Conservation (phyloP, 2,113 vertebrate species). For the Lepisosteus osseus region DNA sequence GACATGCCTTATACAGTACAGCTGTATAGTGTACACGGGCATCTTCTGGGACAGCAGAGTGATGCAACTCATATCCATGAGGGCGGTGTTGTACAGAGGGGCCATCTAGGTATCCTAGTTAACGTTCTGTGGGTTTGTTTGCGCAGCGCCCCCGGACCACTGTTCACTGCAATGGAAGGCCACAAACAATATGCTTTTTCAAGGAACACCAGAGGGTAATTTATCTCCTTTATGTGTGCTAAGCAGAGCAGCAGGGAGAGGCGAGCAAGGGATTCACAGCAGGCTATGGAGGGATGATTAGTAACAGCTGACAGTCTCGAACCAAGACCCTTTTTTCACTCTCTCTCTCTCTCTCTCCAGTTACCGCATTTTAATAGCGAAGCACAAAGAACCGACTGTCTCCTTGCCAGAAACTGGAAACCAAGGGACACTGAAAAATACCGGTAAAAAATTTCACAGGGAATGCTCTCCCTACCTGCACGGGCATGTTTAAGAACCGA, state of each 20-base stretch:
- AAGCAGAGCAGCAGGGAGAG: conserved; percentile 74
- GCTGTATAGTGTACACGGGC: too few species aligned
- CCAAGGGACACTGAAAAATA: conserved; percentile 58
- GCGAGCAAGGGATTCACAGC: conserved; percentile 56
- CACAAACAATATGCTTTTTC: conserved; percentile 73
- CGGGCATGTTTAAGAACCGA: not conserved
- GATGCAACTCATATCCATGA: conserved; percentile 48
- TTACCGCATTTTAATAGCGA: conserved; percentile 66
- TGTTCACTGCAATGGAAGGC: conserved; percentile 70
- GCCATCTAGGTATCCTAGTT: conserved; percentile 56
- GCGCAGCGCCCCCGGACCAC: conserved; percentile 49
- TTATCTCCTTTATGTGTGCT: conserved; percentile 77
- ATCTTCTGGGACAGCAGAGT: not conserved
- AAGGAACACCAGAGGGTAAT: conserved; percentile 66
- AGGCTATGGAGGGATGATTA: conserved; percentile 73
- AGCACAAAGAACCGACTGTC: conserved; percentile 76
- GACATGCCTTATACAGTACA: not conserved
- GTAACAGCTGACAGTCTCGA: conserved; percentile 74
- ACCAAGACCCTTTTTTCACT: conserved; percentile 61
- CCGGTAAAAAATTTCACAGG: conserved; percentile 46
- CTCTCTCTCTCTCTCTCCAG: conserved; percentile 47
- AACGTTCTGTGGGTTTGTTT: conserved; percentile 55
- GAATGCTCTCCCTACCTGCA: conserved; percentile 52
- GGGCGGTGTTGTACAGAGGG: conserved; percentile 39
- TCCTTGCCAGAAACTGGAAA: conserved; percentile 64